Base-by-base conservation (phyloP, 1,140 invertebrate species). In the Bombus huntii region DNA sequence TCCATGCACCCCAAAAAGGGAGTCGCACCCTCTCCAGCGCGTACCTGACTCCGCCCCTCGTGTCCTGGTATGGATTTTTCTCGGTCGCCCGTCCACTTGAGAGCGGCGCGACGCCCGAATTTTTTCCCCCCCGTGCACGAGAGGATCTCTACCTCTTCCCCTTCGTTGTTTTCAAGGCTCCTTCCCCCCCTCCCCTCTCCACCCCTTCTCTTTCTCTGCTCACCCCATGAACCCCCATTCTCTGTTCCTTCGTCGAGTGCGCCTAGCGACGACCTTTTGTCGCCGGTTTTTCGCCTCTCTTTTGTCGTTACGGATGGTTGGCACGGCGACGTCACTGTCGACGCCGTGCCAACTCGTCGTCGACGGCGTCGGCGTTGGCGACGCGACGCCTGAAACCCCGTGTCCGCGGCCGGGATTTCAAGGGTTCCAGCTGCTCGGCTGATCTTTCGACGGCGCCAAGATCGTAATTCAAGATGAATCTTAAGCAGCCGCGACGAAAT, bases 61-160 rank as follows among this genome's bases (percentile, higher is more conserved):
- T 85, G 81, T 87, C 83, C 88, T 47, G 78, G 87, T 92, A 92
- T 92, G 88, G 91, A 92, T 92, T 92, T 92, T 88, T 81, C 91
- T 81, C 88, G 83, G 84, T 77, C 85, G 82, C 62, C 66, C 88
- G 90, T 89, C 92, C 93, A 93, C 93, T 94, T 89, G 91, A 93
- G 89, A 91, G 73, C 92, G 93, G 88, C 92, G 92, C 93, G 93
- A 93, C 93, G 92, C 92, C 93, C 89, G 92, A 94, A 93, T 93
- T 94, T 94, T 71, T 87, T 82, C 73, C 78, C 66, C 53, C 74
- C 88, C 39, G 74, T 73, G 76, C 47, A 53, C 47, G 66, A 88
- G 81, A 83, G 81, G 44, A 68, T 78, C 66, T 71, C 42, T 13
- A 2, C 22, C 68, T 25, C 25, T 44, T 62, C 9, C 28, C 71